Base-by-base conservation (phyloP, 2,113 vertebrate genomes). In the Ardeotis arabs region DNA sequence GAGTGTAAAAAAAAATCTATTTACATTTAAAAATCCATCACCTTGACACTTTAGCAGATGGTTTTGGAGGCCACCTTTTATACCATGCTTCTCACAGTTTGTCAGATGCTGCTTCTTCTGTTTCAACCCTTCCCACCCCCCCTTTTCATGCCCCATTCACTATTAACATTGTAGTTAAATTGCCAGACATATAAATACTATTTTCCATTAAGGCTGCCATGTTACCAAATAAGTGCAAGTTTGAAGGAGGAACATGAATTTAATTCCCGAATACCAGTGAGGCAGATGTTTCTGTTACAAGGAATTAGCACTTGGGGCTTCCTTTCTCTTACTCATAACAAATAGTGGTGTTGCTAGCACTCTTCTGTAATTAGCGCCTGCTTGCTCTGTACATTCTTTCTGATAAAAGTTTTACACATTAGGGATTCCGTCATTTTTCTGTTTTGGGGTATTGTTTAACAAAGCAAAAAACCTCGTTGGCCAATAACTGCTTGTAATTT, bases 141-240 rank as follows among this genome's bases (percentile, higher is more conserved):
- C 0, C 13, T 52, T 86, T 89, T 53, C 52, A 35, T 47, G 6
- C 9, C 24, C 22, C 27, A 37, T 77, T 74, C 82, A 16, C 50
- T 63, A 4, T 91, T 86, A 93, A 77, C 28, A n/a, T 72, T 52
- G 73, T 53, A 75, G 84, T 31, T 78, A 82, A 78, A 73, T 69
- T 93, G 77, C 83, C 86, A 95, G 89, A 69, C 31, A 10, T 31
- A 45, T 47, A 95, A 95, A 89, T 59, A 49, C 28, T 87, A 82
- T 92, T 97, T 96, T 95, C 88, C 94, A 87, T 89, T 90, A 89
- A 79, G 84, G 62, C 50, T 95, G 88, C 94, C 90, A 79, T 2
- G 9, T 92, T 97, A 89, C 95, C 69, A 93, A 95, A 87, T 89
- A 94, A 93, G 86, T 87, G 59, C 73, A 96, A 66, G 69, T 92